Base-by-base conservation (phyloP, 2,888 invertebrate genomes). In the Macropis europaea region DNA sequence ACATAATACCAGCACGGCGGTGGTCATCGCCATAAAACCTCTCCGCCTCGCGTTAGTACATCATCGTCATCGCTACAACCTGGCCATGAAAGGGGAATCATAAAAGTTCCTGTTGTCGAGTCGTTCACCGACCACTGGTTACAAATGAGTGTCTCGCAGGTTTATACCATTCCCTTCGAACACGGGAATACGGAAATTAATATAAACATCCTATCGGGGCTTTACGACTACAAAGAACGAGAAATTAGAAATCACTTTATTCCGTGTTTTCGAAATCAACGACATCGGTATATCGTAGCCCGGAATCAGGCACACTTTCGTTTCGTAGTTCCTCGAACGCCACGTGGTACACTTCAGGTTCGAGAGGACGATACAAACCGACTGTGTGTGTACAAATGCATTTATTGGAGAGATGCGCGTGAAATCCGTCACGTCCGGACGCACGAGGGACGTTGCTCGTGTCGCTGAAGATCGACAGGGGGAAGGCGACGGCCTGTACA, bases 381-480 rank as follows among this genome's bases (percentile, higher is more conserved):
- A 7, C 42, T 40, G 11, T n/a, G 43, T 24, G 42, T 40, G 38
- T 54, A 47, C 11, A 38, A n/a, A 68, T 68, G 59, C 70, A 64
- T 56, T 24, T 32, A 54, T 62, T 9, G 57, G 34, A 34, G 24
- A 36, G 48, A 56, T 30, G 36, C 69, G 77, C 71, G 71, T 73
- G 73, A 77, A 75, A 71, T 72, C 70, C 72, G 82, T 81, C 82
- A 72, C 63, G 79, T 57, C 59, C 59, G 50, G 63, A 56, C 62
- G 62, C 47, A n/a, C 48, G 50, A 34, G 57, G 56, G 64, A 62
- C 60, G 76, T 52, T 48, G 52, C 47, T 60, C 61, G 59, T 68
- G 56, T 48, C 67, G 53, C 67, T 45, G 67, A n/a, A 45, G 66
- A 61, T 71, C 77, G 71, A 75, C 56, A 38, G 66, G 38, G 56